phyloP scores from a whole-genome alignment of 2,797 vertebrate genomes.

The Jordanella pulchra region DNA sequence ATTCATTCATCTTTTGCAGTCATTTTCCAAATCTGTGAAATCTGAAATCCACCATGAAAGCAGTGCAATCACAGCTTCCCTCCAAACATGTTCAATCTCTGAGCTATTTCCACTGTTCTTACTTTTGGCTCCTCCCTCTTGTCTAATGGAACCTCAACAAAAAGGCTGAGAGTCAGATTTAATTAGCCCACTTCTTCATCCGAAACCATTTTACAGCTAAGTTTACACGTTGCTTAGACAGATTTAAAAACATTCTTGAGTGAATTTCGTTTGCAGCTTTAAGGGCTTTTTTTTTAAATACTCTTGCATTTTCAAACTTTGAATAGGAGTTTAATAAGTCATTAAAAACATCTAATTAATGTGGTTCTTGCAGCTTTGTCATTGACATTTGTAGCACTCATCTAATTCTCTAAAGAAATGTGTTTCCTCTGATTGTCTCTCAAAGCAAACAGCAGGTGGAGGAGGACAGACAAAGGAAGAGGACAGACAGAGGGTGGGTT shows the following conservation, averaged over 20 bases:
- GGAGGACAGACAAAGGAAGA: conserved; percentile 48
- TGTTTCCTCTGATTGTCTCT: background rate
- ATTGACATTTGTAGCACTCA: background rate
- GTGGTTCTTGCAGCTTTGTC: background rate
- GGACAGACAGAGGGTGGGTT: conserved; percentile 61
- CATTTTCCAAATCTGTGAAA: background rate
- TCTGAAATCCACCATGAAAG: background rate
- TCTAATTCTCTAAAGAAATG: background rate
- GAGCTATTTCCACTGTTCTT: background rate
- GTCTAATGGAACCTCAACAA: background rate
- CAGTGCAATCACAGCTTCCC: background rate
- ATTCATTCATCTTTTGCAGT: background rate
- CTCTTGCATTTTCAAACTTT: background rate
- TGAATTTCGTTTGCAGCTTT: too few relatives aligned
- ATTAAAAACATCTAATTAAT: background rate
- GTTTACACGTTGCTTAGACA: background rate
- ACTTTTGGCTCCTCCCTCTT: background rate
- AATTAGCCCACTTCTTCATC: background rate
- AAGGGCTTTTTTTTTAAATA: background rate
- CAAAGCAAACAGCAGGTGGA: conserved; percentile 7
- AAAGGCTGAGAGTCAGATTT: background rate
- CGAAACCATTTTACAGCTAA: background rate
- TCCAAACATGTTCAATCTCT: background rate
- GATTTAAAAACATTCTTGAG: background rate
- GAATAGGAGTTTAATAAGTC: background rate